Evolutionary conservation across 1,140 invertebrate species (phyloP), one percentile per base, ranked within the genome.

Genomic region (Heliconius congener): DNA sequence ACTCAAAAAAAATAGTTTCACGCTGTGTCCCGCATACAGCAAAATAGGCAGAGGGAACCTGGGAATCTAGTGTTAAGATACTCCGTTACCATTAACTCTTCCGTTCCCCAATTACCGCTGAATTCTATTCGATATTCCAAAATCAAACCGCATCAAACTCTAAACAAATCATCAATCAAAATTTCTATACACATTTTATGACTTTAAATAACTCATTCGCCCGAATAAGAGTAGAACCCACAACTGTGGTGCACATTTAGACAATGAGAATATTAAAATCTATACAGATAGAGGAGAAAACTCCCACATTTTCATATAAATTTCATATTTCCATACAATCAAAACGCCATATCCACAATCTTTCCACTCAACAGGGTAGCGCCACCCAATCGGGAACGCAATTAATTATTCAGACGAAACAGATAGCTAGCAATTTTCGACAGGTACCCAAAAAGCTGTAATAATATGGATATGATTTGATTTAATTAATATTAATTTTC

Each of bases 401-500:
- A 83, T 84, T 75, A 84, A 84, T 84, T 83, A 84, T 84, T 84
- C 83, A 84, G 76, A 9, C 57, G 83, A 75, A 78, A 84, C 81
- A 73, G 77, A 81, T 84, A 82, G 78, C 83, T 52, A 30, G 78
- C 74, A 80, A 73, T 80, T 76, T 80, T 74, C 60, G 57, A 27
- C 73, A 11, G n/a, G 39, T 60, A 66, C 60, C 66, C 34, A 8
- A 9, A 16, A 50, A 57, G 73, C 57, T 30, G 57, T 42, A 13
- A 30, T 34, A 19, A 27, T 78, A 19, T 84, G 80, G 82, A 84
- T 66, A 71, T 46, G 46, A 66, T 30, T 66, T 66, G 60, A 16
- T 66, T 66, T 66, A 13, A 66, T 66, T 66, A 66, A 66, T 66
- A 66, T 66, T 18, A 66, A 66, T 66, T 66, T 30, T 66, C 27